phyloP scores from a whole-genome alignment of 2,797 vertebrate genomes.

The Peromyscus attwateri region DNA sequence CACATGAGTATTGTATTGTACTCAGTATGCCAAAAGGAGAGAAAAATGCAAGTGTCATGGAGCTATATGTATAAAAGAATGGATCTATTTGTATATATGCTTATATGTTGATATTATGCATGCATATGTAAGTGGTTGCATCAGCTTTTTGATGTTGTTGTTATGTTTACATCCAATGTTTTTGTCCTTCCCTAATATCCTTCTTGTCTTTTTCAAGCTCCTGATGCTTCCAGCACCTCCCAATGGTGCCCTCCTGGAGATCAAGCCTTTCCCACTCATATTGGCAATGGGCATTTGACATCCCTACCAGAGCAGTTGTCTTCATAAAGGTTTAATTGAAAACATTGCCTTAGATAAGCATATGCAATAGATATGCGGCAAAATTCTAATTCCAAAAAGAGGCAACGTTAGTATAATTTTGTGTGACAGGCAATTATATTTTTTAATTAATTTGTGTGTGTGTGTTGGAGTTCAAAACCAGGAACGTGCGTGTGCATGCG shows the following conservation, averaged over 20 bases:
- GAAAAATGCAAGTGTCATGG: not conserved
- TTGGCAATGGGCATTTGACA: not conserved
- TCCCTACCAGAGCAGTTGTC: not conserved
- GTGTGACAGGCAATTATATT: not conserved
- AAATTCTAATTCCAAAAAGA: not conserved
- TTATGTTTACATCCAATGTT: not conserved
- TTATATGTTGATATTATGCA: not conserved
- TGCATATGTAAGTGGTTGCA: no score
- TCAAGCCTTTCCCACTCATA: not conserved
- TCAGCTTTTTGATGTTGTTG: not conserved
- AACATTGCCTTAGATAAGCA: not conserved
- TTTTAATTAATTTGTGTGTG: not conserved
- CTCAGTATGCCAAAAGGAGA: not conserved
- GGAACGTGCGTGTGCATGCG: not conserved
- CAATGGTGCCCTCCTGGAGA: not conserved
- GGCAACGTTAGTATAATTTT: not conserved
- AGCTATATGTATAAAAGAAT: not conserved
- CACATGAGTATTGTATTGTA: not conserved
- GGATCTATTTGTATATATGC: not conserved
- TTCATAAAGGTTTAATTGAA: not conserved
- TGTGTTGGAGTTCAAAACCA: not conserved
- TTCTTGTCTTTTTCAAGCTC: not conserved
- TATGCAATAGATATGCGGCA: not conserved
- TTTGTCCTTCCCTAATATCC: not conserved
- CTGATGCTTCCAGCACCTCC: not conserved